phyloP scores from a whole-genome alignment of 1,140 invertebrate species.

The Drosophila pseudoobscura region DNA sequence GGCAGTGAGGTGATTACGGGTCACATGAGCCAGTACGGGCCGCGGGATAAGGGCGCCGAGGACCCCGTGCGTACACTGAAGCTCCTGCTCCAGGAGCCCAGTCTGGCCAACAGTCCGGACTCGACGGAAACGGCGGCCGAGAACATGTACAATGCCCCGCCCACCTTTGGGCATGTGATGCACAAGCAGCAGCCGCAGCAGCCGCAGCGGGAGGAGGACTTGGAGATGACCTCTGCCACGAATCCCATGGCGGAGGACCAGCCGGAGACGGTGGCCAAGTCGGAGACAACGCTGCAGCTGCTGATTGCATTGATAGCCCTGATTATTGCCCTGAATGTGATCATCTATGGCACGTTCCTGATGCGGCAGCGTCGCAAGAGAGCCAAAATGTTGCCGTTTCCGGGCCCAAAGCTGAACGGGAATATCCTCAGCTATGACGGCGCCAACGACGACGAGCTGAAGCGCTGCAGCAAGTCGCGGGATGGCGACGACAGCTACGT shows the following conservation, averaged over 20 bases:
- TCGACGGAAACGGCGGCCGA: conserved; percentile 61
- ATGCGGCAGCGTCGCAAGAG: conserved; percentile 68
- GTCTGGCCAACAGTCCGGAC: conserved; percentile 33
- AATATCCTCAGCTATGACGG: conserved; percentile 77
- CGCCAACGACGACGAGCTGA: conserved; percentile 82
- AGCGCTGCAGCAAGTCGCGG: conserved; percentile 72
- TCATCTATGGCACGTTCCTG: conserved; percentile 74
- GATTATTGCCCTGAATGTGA: conserved; percentile 92
- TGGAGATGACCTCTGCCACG: conserved; percentile 17
- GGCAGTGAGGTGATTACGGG: conserved; percentile 77
- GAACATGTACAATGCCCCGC: conserved; percentile 83
- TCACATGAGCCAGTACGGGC: conserved; percentile 78
- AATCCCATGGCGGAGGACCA: conserved; percentile 8
- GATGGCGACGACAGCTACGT: conserved; percentile 82
- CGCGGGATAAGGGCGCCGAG: conserved; percentile 68
- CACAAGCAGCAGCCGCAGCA: conserved; percentile 41
- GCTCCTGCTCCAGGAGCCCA: conserved; percentile 65
- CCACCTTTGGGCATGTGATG: conserved; percentile 66
- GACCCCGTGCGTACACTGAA: conserved; percentile 78
- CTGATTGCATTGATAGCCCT: conserved; percentile 90
- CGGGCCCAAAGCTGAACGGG: conserved; percentile 65
- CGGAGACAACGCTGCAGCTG: conserved; percentile 87
- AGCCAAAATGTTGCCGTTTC: conserved; percentile 46
- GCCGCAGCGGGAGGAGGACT: conserved; percentile 19
- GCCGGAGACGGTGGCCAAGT: conserved; percentile 66